Base-by-base conservation (phyloP, 1,140 invertebrate species). In the Dinothrombium tinctorium region DNA sequence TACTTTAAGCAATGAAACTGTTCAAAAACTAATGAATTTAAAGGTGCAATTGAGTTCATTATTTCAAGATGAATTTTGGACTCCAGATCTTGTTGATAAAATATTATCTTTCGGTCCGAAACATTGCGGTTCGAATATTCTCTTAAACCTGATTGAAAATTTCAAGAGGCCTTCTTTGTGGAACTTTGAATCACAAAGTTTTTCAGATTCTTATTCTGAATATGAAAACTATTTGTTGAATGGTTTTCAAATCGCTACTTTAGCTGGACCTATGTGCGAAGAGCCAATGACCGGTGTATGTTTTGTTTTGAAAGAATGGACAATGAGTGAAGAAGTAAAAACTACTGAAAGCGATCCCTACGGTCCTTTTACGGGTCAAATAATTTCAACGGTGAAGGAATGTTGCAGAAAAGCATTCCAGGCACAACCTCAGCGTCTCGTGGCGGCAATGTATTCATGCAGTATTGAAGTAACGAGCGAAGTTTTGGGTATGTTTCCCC, bases 371-470 rank as follows among this genome's bases (percentile, higher is more conserved):
- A 69, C 68, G 33, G 87, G 87, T 41, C 86, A 92, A 63, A 70
- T 95, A 32, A 81, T 95, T 64, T 87, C 83, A 15, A 69, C 74
- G 14, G 71, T 80, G 17, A 89, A 86, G 57, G 83, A 90, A 48
- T 77, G 71, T 3, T 90, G 87, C 54, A 65, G 76, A 32, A 74
- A 72, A 56, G 75, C 82, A 0, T 86, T 96, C 51, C 80, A 84
- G 56, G 69, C 71, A 24, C 79, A 86, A 54, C 74, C 80, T 4
- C 83, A 87, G 54, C 65, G 92, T 42, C 56, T 99, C 3, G 82
- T 95, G 63, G 79, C 78, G 9, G 87, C 92, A 1, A 95, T 96
- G 84, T 98, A 94, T 56, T 78, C 72, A 25, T 95, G 87, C 59
- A 76, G 71, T 50, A 86, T 98, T 45, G 70, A 82, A 52, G 84